These are phyloP conservation scores for Panagrolaimus sp. DNA, from an alignment of 1,140 invertebrate genomes.

Conservation along the genomic window DNA sequence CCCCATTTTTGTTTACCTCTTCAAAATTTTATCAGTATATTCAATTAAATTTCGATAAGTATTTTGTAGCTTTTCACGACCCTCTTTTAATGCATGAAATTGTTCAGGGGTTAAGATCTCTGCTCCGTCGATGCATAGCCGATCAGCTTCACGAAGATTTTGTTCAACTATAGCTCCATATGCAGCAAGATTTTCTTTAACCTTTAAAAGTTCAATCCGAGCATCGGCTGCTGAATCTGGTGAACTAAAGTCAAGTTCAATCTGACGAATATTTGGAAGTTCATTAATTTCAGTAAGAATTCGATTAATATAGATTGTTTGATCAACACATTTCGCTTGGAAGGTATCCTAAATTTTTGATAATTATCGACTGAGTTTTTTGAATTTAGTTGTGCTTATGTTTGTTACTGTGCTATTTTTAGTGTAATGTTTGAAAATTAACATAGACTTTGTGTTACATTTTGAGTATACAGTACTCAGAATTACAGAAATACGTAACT, in stretches of 20 bases:
- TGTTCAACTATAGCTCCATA: conserved; percentile 25
- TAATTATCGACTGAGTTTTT: no score
- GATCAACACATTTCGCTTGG: conserved; percentile 5
- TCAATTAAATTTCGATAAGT: conserved; percentile 25
- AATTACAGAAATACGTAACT: no score
- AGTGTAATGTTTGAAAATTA: no score
- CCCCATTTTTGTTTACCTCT: no score
- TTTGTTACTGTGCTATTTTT: no score
- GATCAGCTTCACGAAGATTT: conserved; percentile 27
- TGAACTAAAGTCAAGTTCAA: neutral
- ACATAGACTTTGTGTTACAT: no score
- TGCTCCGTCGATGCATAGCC: conserved; percentile 29
- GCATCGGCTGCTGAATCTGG: neutral
- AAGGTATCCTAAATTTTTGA: neutral
- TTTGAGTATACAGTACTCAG: no score
- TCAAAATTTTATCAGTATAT: conserved; percentile 26
- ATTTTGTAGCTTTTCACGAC: conserved; percentile 23
- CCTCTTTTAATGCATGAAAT: conserved; percentile 31
- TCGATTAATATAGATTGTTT: neutral
- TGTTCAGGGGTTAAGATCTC: conserved; percentile 33
- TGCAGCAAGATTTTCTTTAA: conserved; percentile 20
- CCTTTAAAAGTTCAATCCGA: neutral
- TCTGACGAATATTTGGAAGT: neutral
- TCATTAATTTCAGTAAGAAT: neutral
- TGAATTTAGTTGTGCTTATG: no score